These are phyloP conservation scores for Mormyrus iriodes DNA, from an alignment of 2,113 vertebrate species.

Conservation along the genomic window DNA sequence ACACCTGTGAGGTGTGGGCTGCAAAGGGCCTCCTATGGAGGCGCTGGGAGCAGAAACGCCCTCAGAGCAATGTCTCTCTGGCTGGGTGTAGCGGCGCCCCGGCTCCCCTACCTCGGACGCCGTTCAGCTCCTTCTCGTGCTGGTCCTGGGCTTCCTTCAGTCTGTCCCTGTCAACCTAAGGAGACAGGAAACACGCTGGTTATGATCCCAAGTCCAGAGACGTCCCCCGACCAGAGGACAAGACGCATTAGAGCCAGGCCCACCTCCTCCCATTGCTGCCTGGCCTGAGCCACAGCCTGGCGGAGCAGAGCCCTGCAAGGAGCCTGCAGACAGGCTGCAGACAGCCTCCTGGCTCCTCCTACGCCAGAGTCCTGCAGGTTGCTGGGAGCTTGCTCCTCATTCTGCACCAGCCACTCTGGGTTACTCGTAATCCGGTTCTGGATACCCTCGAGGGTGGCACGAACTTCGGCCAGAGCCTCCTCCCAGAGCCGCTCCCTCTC, in stretches of 20 bases:
- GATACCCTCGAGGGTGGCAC: constrained; percentile 57
- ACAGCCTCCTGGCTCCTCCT: constrained; percentile 49
- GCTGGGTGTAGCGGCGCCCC: neutral
- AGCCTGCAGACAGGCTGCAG: constrained; percentile 52
- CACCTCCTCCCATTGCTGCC: constrained; percentile 69
- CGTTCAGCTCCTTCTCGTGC: constrained; percentile 46
- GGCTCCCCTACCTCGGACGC: constrained; percentile 42
- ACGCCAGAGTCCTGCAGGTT: constrained; percentile 14
- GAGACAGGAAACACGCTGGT: neutral
- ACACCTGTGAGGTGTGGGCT: neutral
- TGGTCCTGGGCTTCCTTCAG: constrained; percentile 53
- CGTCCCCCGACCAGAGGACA: neutral
- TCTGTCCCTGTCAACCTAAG: constrained; percentile 53
- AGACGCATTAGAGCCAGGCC: constrained; percentile 10
- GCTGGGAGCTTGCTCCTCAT: constrained; percentile 31
- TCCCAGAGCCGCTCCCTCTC: constrained; percentile 55
- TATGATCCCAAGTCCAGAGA: neutral
- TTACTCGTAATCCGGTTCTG: constrained; percentile 47
- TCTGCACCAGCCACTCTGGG: constrained; percentile 33
- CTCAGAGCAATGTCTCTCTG: neutral
- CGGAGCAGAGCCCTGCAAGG: constrained; percentile 54
- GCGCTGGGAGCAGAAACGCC: neutral
- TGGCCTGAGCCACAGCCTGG: constrained; percentile 52
- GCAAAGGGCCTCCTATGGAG: neutral
- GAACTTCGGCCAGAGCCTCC: constrained; percentile 61